Evolutionary conservation across 2,797 vertebrate species (phyloP), one percentile per base, ranked within the genome.

Genomic region (Spheniscus humboldti): DNA sequence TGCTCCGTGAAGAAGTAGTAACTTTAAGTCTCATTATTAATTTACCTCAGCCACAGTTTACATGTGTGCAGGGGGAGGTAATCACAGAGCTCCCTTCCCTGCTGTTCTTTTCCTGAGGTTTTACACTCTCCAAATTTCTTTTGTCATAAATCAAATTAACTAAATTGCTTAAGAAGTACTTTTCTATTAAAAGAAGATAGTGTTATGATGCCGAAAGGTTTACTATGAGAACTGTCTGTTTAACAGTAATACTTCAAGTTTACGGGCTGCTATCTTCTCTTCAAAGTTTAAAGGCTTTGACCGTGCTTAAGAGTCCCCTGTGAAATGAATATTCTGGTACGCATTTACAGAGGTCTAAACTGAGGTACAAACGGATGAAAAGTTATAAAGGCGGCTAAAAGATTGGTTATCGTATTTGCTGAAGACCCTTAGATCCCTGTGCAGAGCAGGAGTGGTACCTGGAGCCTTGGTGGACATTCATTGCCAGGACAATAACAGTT

Each of bases 111-210:
- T 90, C 86, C 94, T 85, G 83, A 96, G 93, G 62, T 66, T 93
- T 93, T 50, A 31, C 22, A 30, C 92, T 96, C 94, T 95, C 77
- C 69, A 88, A 60, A 94, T 93, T 84, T 80, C 79, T 93, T 94
- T 87, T 93, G 73, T 94, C 22, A 31, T 75, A 93, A 94, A 92
- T 68, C 73, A 96, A 95, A 96, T 96, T 96, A 96, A 45, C 69
- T 72, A 75, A 96, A 97, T 95, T 96, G 88, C 95, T 78, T 50
- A 89, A 96, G 94, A 92, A 96, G 94, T 83, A 52, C 83, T 85
- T 86, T 84, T 81, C 92, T 87, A 89, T 94, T 93, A 90, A 92
- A 94, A 92, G 50, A 88, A 96, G 52, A 28, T 41, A 27, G 31
- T 8, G 53, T 31, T 81, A 68, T 24, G 47, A 81, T 79, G 52